Evolutionary conservation across 2,888 invertebrate species (phyloP).

Genomic region (Deroplatys truncata): DNA sequence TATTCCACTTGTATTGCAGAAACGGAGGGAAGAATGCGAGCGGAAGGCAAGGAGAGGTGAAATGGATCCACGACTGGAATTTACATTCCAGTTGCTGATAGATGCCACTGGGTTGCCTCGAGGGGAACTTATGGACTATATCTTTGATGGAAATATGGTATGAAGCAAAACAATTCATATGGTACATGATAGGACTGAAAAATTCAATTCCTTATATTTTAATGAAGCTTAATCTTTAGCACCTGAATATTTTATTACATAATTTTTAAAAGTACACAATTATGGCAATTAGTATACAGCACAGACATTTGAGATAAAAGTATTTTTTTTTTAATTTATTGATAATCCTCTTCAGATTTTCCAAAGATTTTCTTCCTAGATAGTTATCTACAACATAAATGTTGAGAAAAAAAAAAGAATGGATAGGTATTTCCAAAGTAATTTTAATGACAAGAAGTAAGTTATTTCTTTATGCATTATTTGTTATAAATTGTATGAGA

Average conservation of each 20-base stretch:
- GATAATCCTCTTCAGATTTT: no score
- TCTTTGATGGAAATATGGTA: constrained; percentile 87
- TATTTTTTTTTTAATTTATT: no score
- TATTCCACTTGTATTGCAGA: constrained; percentile 43
- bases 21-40: constrained; percentile 86
- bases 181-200: neutral
- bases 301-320: no score
- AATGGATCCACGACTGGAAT: constrained; percentile 88
- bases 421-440: no score
- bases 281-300: no score
- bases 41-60: constrained; percentile 84
- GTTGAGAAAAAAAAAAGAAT: no score
- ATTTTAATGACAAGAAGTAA: no score
- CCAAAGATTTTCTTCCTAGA: no score
- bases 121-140: constrained; percentile 85
- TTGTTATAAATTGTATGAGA: no score
- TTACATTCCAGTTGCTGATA: constrained; percentile 82
- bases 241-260: neutral
- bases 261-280: neutral
- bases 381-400: no score
- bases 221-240: neutral
- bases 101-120: constrained; percentile 77
- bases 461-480: no score
- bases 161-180: neutral
- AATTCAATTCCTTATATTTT: neutral